Evolutionary conservation across 2,888 invertebrate genomes (phyloP).

Genomic region (Caenorhabditis angaria): DNA sequence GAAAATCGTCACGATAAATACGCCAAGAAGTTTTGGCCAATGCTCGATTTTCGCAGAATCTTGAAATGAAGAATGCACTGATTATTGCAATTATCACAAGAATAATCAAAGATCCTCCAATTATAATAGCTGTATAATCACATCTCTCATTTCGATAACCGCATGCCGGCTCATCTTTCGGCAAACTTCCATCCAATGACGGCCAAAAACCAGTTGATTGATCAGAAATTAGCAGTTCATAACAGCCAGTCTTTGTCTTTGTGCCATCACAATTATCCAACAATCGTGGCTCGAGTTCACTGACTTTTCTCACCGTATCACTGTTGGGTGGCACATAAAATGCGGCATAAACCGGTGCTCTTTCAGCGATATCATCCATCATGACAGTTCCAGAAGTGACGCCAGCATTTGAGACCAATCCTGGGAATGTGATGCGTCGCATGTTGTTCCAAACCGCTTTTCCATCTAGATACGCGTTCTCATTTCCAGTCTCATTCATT

Average conservation of each 20-base stretch:
- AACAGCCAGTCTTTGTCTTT: conserved; percentile 63
- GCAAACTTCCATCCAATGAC: conserved; percentile 60
- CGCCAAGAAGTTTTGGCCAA: conserved; percentile 67
- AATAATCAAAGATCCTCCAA: conserved; percentile 35
- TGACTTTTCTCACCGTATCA: conserved; percentile 68
- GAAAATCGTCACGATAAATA: conserved; percentile 67
- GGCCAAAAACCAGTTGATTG: conserved; percentile 70
- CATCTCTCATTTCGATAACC: conserved; percentile 66
- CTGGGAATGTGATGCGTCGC: conserved; percentile 64
- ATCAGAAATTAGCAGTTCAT: conserved; percentile 63
- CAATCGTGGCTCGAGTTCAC: conserved; percentile 63
- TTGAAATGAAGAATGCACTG: conserved; percentile 53
- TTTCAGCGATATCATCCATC: conserved; percentile 70
- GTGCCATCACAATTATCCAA: conserved; percentile 65
- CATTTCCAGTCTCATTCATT: conserved; percentile 54
- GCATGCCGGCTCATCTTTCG: conserved; percentile 65
- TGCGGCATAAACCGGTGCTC: conserved; percentile 69
- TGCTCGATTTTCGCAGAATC: conserved; percentile 64
- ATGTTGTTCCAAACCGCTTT: conserved; percentile 68
- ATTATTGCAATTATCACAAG: conserved; percentile 39
- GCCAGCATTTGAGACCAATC: conserved; percentile 61
- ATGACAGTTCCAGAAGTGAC: conserved; percentile 63
- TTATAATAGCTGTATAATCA: conserved; percentile 57
- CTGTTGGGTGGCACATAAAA: conserved; percentile 68
- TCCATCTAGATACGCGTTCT: conserved; percentile 63